Evolutionary conservation across 1,140 invertebrate species (phyloP).

Genomic region (Hyphantria cunea): DNA sequence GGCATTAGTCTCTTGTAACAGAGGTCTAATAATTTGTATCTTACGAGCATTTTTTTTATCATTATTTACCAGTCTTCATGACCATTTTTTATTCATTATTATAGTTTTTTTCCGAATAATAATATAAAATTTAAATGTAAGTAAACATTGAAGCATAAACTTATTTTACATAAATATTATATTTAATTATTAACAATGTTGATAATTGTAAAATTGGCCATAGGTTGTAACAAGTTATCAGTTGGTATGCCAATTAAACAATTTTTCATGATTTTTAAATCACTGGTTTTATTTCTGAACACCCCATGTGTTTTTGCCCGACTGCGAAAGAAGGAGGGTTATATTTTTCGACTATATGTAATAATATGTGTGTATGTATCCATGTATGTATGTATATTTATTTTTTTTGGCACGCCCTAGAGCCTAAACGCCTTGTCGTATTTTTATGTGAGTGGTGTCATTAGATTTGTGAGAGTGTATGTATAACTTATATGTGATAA

Average conservation of each 20-base stretch:
- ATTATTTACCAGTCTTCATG: slow-evolving; percentile 64
- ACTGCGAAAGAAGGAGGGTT: too few relatives aligned
- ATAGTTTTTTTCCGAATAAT: slow-evolving; percentile 76
- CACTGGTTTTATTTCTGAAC: slow-evolving; percentile 64
- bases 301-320: neutral
- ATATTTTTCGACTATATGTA: too few relatives aligned
- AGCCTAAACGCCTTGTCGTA: too few relatives aligned
- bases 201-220: slow-evolving; percentile 81
- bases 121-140: slow-evolving; percentile 80
- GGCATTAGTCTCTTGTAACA: slow-evolving; percentile 28
- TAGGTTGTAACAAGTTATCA: slow-evolving; percentile 81
- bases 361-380: too few relatives aligned
- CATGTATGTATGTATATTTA: too few relatives aligned
- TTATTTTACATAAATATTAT: slow-evolving; percentile 81
- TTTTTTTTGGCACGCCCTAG: too few relatives aligned
- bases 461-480: too few relatives aligned
- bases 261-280: slow-evolving; percentile 81
- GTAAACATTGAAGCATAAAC: slow-evolving; percentile 79
- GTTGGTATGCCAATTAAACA: slow-evolving; percentile 81
- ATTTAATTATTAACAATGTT: slow-evolving; percentile 82
- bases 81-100: slow-evolving; percentile 63
- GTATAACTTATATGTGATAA: too few relatives aligned
- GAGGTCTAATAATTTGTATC: slow-evolving; percentile 29
- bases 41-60: slow-evolving; percentile 30
- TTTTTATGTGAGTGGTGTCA: too few relatives aligned